Base-by-base conservation (phyloP, 2,113 vertebrate genomes). In the Morone saxatilis region DNA sequence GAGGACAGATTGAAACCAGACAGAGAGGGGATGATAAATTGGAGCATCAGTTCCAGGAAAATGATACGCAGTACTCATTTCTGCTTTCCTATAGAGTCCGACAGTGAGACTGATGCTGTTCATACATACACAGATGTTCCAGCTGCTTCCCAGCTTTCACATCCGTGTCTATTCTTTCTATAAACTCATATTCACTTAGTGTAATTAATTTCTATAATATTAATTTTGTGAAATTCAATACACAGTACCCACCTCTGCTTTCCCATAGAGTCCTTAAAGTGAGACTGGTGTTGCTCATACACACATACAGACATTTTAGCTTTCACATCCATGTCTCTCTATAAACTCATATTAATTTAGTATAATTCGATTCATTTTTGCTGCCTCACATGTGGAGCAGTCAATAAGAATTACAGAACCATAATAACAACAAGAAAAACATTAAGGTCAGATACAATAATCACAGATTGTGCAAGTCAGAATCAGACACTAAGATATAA, bases 11-110 rank as follows among this genome's bases (percentile, higher is more conserved):
- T 84, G 85, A 71, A 87, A 87, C 73, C 61, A 84, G 80, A 85
- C 81, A 76, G 67, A 87, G 72, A 77, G 63, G 54, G 89, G 89
- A 86, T 91, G 84, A 93, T 95, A 81, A 92, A 96, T 85, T 91
- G 90, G 83, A 73, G 79, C 85, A 85, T 77, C 79, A 67, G 63
- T 67, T 76, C 73, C 68, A 71, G 62, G 72, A 84, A 79, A 86
- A 86, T 78, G 62, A 88, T 79, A 36, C 66, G 31, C 53, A 41
- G 25, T 43, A 6, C 78, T 83, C 65, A 59, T 60, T 71, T 86
- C 62, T 76, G 71, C 62, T 88, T 60, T 80, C 47, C 72, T 20
- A 48, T 41, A 7, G 53, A 36, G 63, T 67, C 71, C 61, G 45
- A 82, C 73, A 38, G 70, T 36, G 60, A 81, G 79, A 63, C 45